These are phyloP conservation scores for Ormyrus pomaceus DNA, from an alignment of 2,888 invertebrate genomes.

Conservation along the genomic window DNA sequence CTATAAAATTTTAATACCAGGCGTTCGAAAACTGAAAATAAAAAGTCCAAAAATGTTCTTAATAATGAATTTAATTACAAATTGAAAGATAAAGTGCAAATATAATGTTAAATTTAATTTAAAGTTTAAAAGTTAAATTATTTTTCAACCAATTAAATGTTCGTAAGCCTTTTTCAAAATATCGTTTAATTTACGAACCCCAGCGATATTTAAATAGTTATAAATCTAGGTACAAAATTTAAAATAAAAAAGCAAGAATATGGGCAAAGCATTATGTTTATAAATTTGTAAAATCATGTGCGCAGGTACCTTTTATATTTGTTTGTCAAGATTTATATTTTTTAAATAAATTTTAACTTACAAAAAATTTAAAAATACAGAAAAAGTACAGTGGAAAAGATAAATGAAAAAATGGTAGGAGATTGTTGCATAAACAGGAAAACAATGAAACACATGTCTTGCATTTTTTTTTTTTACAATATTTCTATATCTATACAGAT, in stretches of 20 bases:
- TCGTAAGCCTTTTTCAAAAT: not conserved
- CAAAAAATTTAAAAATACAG: slow-evolving; percentile 21
- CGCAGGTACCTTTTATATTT: slow-evolving; percentile 57
- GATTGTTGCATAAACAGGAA: no score
- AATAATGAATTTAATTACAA: not conserved
- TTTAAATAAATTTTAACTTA: no score
- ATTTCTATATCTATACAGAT: no score
- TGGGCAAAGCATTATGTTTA: slow-evolving; percentile 46
- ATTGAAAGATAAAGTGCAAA: not conserved
- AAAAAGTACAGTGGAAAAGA: no score
- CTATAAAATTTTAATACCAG: no score
- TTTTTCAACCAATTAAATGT: slow-evolving; percentile 15
- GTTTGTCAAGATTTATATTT: no score
- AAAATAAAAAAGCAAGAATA: slow-evolving; percentile 60
- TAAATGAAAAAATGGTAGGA: no score
- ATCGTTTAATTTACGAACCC: slow-evolving; percentile 64
- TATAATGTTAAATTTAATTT: not conserved
- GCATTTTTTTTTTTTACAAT: no score
- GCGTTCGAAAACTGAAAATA: no score
- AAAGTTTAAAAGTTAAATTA: not conserved
- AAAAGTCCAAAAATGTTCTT: no score
- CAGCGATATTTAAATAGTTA: slow-evolving; percentile 66
- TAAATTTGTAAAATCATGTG: slow-evolving; percentile 58
- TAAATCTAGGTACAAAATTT: slow-evolving; percentile 66
- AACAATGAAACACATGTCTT: no score